Conservation (phyloP, 2,888 invertebrate genomes). For the Synergus gifuensis region DNA sequence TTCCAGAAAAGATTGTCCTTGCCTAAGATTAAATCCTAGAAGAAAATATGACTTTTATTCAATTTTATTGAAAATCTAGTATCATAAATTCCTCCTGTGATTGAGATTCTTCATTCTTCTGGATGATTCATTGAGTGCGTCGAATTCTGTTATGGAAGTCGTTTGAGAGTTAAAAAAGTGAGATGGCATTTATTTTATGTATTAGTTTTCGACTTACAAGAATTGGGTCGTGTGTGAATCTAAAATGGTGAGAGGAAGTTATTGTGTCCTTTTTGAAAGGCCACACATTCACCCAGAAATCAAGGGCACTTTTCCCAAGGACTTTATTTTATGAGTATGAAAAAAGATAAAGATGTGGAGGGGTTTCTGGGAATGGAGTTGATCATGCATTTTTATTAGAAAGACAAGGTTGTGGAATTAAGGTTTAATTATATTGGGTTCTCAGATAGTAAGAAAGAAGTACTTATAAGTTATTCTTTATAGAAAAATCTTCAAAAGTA, state of each 20-base stretch:
- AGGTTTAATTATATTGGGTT: background rate
- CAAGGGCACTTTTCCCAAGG: slow-evolving; percentile 39
- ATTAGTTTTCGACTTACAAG: background rate
- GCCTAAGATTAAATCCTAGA: no score
- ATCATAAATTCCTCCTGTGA: background rate
- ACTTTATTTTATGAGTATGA: slow-evolving; percentile 28
- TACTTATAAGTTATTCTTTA: no score
- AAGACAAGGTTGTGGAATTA: slow-evolving; percentile 35
- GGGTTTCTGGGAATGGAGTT: slow-evolving; percentile 22
- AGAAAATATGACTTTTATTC: no score
- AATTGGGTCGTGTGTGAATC: background rate
- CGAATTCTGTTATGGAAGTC: background rate
- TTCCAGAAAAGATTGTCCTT: no score
- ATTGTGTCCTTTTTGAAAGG: slow-evolving; percentile 29
- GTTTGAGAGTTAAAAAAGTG: background rate
- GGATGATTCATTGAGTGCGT: background rate
- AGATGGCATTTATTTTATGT: background rate
- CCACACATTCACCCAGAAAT: slow-evolving; percentile 39
- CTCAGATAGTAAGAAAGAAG: no score
- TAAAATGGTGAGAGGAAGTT: slow-evolving; percentile 17
- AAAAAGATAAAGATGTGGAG: background rate
- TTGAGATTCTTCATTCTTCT: background rate
- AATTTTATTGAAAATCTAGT: background rate
- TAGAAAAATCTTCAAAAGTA: background rate
- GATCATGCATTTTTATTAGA: slow-evolving; percentile 33